A percentile compares a stretch with the other conserved stretches of the same genome.
These are phyloP conservation scores for Philotrypesis tridentata DNA, from an alignment of 1,140 invertebrate species.

Conservation along the genomic window DNA sequence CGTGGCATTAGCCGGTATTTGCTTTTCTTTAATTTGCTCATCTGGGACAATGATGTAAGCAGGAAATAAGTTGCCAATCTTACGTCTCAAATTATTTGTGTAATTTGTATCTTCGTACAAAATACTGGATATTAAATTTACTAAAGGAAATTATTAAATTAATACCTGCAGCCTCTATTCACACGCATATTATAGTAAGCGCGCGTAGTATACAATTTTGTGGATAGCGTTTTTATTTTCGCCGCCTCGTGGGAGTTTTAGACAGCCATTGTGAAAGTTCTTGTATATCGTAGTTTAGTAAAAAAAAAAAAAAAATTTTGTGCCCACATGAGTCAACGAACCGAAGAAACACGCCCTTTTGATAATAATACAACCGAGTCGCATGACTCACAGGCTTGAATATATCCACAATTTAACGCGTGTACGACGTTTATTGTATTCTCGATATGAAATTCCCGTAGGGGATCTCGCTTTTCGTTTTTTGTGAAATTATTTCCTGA, in stretches of 20 bases:
- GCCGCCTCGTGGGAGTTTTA: no score
- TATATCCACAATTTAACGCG: background rate
- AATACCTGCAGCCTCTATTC: no score
- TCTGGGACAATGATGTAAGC: background rate
- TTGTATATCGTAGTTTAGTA: background rate
- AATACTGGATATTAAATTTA: no score
- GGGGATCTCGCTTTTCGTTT: no score
- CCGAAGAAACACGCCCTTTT: constrained; percentile 5
- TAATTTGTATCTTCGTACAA: no score
- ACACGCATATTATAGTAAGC: no score
- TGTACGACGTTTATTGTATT: background rate
- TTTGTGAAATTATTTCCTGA: no score
- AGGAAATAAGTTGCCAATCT: background rate
- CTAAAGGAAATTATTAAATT: no score
- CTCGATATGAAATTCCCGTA: background rate
- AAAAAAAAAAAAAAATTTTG: background rate
- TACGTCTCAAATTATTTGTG: no score
- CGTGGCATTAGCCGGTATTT: background rate
- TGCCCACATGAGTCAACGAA: background rate
- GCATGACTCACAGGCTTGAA: background rate
- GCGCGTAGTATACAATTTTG: no score
- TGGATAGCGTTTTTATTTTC: no score
- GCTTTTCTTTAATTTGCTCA: background rate
- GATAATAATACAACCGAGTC: background rate
- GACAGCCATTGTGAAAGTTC: background rate